A percentile compares a stretch with the other conserved stretches of the same genome.
Evolutionary conservation across 1,140 invertebrate species (phyloP).

Genomic region (Musca vetustissima): DNA sequence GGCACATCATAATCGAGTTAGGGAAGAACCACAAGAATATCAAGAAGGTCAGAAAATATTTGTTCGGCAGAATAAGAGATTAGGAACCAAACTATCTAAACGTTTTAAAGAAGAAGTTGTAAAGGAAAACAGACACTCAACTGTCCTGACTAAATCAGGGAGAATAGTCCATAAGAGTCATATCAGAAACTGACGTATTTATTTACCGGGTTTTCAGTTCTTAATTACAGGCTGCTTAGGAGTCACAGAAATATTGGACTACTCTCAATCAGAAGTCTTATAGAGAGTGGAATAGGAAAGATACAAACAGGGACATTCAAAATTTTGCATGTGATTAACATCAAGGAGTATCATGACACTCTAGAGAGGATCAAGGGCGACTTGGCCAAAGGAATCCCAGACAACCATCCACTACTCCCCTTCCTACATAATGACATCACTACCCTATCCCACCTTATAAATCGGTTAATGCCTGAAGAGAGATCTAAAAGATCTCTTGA

Average conservation of each 20-base stretch:
- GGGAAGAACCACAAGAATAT: background rate
- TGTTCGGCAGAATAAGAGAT: background rate
- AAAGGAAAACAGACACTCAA: background rate
- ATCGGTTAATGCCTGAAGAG: background rate
- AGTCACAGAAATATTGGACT: background rate
- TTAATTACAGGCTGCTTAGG: background rate
- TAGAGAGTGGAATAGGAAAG: background rate
- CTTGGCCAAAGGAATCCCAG: background rate
- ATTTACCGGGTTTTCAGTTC: background rate
- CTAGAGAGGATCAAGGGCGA: background rate
- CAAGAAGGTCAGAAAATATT: background rate
- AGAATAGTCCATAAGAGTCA: background rate
- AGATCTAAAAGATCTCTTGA: slow-evolving; percentile 1
- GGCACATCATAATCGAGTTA: background rate
- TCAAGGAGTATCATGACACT: background rate
- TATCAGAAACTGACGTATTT: background rate
- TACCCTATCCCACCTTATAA: background rate
- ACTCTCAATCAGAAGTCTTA: background rate
- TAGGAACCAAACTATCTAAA: slow-evolving; percentile 2
- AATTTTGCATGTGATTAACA: slow-evolving; percentile 1
- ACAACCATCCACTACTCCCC: background rate
- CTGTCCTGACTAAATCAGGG: background rate
- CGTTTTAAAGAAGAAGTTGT: background rate
- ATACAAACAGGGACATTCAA: background rate
- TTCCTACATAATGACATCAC: background rate